A percentile compares a stretch with the other conserved stretches of the same genome.
phyloP scores from a whole-genome alignment of 2,888 invertebrate species.

The Spilarctia lutea region DNA sequence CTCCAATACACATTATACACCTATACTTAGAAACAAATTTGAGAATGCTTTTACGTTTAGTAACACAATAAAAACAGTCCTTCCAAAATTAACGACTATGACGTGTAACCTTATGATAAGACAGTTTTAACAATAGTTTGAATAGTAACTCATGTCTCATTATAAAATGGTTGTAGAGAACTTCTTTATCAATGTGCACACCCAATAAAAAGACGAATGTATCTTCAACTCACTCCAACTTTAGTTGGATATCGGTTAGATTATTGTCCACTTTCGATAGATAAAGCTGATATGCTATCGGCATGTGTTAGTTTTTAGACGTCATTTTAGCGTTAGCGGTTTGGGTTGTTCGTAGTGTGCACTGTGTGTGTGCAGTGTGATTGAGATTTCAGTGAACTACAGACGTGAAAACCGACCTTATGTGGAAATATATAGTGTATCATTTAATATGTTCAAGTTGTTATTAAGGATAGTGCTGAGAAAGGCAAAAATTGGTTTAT shows the following conservation, averaged over 20 bases:
- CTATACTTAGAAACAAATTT: no score
- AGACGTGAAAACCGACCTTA: constrained; percentile 3
- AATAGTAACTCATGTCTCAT: not conserved
- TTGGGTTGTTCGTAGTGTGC: not conserved
- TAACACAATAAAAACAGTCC: no score
- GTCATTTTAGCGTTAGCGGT: constrained; percentile 3
- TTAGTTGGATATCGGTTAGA: not conserved
- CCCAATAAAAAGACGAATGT: not conserved
- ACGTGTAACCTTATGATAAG: not conserved
- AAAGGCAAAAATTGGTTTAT: not conserved
- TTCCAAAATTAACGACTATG: not conserved
- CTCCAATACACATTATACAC: no score
- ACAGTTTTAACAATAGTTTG: not conserved
- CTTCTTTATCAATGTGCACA: not conserved
- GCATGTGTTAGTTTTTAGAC: not conserved
- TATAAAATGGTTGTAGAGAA: not conserved
- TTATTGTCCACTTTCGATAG: constrained; percentile 3
- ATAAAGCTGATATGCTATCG: constrained; percentile 1
- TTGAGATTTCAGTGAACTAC: not conserved
- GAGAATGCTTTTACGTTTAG: no score
- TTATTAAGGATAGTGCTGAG: not conserved
- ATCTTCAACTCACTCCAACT: not conserved
- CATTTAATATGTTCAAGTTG: constrained; percentile 8
- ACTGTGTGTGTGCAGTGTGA: not conserved
- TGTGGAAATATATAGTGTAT: not conserved